A percentile compares a stretch with the other conserved stretches of the same genome.
Conservation (phyloP, 2,888 invertebrate genomes). For the Amphipoea lucens region DNA sequence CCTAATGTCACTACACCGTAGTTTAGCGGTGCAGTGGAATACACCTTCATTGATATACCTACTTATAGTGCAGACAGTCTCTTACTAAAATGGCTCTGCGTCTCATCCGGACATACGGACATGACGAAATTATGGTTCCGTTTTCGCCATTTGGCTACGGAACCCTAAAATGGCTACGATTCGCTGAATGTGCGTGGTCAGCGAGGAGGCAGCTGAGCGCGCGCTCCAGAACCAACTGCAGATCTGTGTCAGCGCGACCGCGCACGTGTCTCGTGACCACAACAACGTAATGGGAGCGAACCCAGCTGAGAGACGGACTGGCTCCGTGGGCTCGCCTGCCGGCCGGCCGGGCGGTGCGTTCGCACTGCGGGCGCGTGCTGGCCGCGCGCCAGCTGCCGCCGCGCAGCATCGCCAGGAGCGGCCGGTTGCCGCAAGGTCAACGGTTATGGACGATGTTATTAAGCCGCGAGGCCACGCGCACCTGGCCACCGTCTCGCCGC, state of each 20-base stretch:
- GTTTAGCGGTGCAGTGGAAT: not conserved
- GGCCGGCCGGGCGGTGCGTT: not conserved
- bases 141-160: not conserved
- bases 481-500: not conserved
- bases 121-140: not conserved
- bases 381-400: not conserved
- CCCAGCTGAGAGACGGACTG: not conserved
- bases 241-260: not conserved
- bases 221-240: not conserved
- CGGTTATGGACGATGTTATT: not conserved
- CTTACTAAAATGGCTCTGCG: not conserved
- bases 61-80: not conserved
- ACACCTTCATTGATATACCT: not conserved
- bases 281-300: not conserved
- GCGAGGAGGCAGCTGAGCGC: not conserved
- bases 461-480: not conserved
- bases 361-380: not conserved
- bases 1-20: not conserved
- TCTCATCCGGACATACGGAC: not conserved
- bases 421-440: constrained; percentile 1
- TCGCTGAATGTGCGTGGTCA: not conserved
- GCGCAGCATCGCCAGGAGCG: not conserved
- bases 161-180: not conserved
- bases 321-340: not conserved
- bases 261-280: not conserved